These are phyloP conservation scores for Romanogobio albipinnatus DNA, from an alignment of 2,113 vertebrate species.

Conservation along the genomic window DNA sequence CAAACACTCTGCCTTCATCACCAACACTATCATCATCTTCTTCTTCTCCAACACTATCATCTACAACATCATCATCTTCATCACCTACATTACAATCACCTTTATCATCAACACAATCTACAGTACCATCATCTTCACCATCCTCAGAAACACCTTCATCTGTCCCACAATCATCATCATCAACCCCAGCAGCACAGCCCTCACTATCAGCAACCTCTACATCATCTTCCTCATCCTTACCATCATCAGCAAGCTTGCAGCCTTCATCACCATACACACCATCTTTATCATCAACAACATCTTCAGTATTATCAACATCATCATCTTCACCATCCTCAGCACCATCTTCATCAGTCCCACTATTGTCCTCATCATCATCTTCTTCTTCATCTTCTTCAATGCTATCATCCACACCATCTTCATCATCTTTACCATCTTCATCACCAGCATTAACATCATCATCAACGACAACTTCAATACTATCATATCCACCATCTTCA, in stretches of 20 bases:
- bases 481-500: background rate
- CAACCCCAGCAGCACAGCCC: background rate
- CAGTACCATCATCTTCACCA: background rate
- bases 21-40: background rate
- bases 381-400: background rate
- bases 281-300: background rate
- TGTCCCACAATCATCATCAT: background rate
- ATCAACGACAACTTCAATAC: no score
- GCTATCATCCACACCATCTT: background rate
- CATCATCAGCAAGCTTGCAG: background rate
- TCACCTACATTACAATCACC: no score
- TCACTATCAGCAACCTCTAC: background rate
- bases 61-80: background rate
- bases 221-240: background rate
- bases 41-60: background rate
- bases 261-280: background rate
- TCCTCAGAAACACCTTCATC: background rate
- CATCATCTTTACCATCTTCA: background rate
- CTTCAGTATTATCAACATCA: no score
- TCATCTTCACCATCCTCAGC: background rate
- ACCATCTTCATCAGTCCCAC: background rate
- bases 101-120: background rate
- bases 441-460: background rate
- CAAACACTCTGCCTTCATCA: background rate
- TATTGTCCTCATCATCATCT: background rate